These are phyloP conservation scores for Ophonus ardosiacus DNA, from an alignment of 2,888 invertebrate genomes.

Conservation along the genomic window DNA sequence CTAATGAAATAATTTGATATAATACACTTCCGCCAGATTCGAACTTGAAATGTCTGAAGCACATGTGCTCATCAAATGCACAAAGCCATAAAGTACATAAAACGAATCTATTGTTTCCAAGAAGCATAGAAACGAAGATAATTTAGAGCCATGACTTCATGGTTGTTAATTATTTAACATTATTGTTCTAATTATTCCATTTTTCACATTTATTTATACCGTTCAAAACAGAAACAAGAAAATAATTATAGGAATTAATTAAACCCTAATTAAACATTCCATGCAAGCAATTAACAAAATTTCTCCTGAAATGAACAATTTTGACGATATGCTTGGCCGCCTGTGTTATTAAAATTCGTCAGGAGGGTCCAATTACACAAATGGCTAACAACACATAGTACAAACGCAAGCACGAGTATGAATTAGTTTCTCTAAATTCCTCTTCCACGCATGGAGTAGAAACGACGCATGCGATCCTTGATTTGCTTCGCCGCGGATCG, in stretches of 20 bases:
- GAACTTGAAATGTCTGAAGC: too few species aligned
- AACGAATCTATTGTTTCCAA: too few species aligned
- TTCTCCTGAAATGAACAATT: constrained; percentile 16
- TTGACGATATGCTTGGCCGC: constrained; percentile 30
- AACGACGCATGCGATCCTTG: background rate
- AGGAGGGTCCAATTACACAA: constrained; percentile 28
- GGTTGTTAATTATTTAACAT: background rate
- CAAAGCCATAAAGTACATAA: too few species aligned
- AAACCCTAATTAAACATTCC: constrained; percentile 37
- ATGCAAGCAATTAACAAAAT: constrained; percentile 6
- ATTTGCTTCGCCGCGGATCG: background rate
- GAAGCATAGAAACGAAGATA: too few species aligned
- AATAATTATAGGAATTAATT: constrained; percentile 40
- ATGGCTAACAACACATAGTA: constrained; percentile 24
- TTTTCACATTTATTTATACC: background rate
- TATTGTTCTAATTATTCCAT: background rate
- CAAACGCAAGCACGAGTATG: constrained; percentile 17
- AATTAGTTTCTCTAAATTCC: constrained; percentile 26
- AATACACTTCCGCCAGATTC: too few species aligned
- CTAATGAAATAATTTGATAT: too few species aligned
- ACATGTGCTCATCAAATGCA: too few species aligned
- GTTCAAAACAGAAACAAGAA: background rate
- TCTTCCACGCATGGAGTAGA: background rate
- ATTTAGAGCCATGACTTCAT: too few species aligned
- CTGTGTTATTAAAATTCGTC: constrained; percentile 19